Percentiles rank a stretch among this genome's conserved stretches.
Evolutionary conservation across 2,797 vertebrate genomes (phyloP).

Genomic region (Falco columbarius): DNA sequence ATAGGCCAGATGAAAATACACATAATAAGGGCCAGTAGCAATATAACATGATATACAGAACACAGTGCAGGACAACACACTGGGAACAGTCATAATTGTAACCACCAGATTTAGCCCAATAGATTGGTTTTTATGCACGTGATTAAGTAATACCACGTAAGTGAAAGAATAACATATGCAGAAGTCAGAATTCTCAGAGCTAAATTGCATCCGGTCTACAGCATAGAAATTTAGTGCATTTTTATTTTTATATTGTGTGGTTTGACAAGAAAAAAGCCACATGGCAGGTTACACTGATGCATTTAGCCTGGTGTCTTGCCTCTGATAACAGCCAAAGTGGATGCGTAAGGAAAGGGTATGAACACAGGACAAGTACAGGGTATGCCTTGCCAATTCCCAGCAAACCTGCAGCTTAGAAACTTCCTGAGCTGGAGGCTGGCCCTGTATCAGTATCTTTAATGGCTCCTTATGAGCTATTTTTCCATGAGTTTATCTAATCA

Average conservation of each 20-base stretch:
- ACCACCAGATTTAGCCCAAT: neutral
- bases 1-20: neutral
- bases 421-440: neutral
- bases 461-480: neutral
- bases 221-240: neutral
- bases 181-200: neutral
- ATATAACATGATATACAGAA: neutral
- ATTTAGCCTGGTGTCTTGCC: neutral
- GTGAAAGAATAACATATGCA: neutral
- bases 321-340: neutral
- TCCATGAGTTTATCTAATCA: neutral
- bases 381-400: neutral
- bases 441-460: neutral
- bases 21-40: neutral
- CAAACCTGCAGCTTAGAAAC: neutral
- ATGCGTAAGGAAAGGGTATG: neutral
- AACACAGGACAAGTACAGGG: neutral
- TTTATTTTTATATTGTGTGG: too few species aligned
- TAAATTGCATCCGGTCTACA: fast-evolving
- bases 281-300: neutral
- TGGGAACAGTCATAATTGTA: neutral
- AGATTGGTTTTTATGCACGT: neutral
- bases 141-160: neutral
- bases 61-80: neutral
- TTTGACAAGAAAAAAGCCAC: neutral